Conservation (phyloP, 2,113 vertebrate genomes). For the Nycticorax nycticorax region DNA sequence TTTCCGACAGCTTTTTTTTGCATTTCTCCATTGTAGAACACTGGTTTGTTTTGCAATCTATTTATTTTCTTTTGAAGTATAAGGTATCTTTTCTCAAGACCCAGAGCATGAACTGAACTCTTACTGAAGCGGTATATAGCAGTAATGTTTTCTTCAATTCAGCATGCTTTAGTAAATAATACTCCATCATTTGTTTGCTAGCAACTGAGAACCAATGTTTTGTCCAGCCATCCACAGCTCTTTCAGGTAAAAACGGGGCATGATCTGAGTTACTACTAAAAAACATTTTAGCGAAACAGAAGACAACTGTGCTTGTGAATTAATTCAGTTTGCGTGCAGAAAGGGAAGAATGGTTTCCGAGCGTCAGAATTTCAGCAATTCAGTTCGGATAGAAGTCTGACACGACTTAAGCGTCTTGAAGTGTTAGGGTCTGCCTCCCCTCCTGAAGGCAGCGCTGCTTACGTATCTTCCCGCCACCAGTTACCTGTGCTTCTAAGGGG, state of each 20-base stretch:
- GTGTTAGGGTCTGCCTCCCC: background rate
- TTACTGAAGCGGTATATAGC: background rate
- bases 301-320: background rate
- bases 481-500: no score
- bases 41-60: background rate
- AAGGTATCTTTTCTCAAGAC: background rate
- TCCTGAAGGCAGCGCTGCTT: background rate
- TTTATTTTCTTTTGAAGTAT: background rate
- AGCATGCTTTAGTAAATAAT: background rate
- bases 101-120: background rate
- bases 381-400: background rate
- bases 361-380: background rate
- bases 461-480: fast-evolving
- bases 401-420: background rate
- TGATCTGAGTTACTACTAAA: background rate
- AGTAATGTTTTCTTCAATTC: background rate
- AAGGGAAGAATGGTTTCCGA: background rate
- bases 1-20: background rate
- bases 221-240: background rate
- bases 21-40: background rate
- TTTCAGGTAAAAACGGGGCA: background rate
- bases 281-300: background rate
- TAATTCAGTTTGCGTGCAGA: background rate
- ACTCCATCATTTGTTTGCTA: background rate
- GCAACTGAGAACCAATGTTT: background rate